Percentiles rank a stretch among this genome's conserved stretches.
Evolutionary conservation across 2,888 invertebrate genomes (phyloP).

Genomic region (Parapristionchus giblindavisi): DNA sequence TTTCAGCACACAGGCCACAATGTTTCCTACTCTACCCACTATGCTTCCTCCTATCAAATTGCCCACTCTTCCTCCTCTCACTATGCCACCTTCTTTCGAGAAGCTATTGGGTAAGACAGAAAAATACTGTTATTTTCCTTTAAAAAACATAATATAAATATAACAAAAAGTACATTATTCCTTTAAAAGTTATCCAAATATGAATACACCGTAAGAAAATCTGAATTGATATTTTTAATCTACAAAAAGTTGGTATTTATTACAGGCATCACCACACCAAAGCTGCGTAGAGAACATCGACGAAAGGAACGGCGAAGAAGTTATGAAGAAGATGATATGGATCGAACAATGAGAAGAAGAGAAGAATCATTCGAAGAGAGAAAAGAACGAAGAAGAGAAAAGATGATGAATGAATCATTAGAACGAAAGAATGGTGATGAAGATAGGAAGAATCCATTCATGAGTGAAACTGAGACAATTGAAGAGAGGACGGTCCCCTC

Average conservation of each 20-base stretch:
- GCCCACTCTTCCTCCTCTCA: conserved; percentile 36
- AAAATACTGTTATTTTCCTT: neutral
- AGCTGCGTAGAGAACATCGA: neutral
- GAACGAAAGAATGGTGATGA: neutral
- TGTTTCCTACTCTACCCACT: conserved; percentile 12
- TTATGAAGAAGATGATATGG: conserved; percentile 12
- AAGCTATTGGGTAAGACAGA: conserved; percentile 19
- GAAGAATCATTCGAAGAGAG: too few species aligned
- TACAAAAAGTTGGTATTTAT: too few species aligned
- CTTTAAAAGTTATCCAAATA: neutral
- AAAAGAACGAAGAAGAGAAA: too few species aligned
- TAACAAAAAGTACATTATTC: neutral
- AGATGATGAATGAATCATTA: neutral
- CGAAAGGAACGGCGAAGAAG: conserved; percentile 21
- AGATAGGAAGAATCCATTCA: neutral
- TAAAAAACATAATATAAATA: neutral
- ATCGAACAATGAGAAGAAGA: too few species aligned
- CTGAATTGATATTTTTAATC: too few species aligned
- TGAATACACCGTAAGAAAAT: too few species aligned
- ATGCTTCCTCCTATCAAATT: conserved; percentile 27
- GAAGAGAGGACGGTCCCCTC: neutral
- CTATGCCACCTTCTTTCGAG: conserved; percentile 31
- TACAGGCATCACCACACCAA: conserved; percentile 29
- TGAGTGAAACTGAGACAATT: neutral
- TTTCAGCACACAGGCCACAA: conserved; percentile 10